These are phyloP conservation scores for Cyclina sinensis DNA, from an alignment of 1,140 invertebrate species.

Conservation along the genomic window DNA sequence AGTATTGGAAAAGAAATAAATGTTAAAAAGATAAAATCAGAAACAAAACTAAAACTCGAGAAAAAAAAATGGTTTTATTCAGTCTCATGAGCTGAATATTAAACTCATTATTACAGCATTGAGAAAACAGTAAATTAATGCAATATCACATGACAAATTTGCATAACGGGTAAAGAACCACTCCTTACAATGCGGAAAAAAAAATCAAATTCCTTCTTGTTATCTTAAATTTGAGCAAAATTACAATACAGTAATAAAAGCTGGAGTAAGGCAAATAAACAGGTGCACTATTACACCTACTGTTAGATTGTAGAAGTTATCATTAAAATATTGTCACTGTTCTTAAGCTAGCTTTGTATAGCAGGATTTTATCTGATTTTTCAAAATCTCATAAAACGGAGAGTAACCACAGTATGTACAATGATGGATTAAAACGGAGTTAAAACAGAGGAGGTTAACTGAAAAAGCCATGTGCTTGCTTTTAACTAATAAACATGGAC, in stretches of 20 bases:
- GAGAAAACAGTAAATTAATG: neutral
- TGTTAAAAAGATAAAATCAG: no score
- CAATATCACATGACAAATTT: slow-evolving; percentile 18
- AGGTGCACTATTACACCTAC: slow-evolving; percentile 24
- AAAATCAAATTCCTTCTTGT: slow-evolving; percentile 10
- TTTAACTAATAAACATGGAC: neutral
- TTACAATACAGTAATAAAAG: slow-evolving; percentile 25
- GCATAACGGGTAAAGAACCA: neutral
- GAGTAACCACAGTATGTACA: no score
- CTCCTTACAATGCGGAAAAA: neutral
- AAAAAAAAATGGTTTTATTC: neutral
- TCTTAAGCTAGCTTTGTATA: slow-evolving; percentile 24
- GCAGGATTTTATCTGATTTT: slow-evolving; percentile 25
- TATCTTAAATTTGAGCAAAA: slow-evolving; percentile 26
- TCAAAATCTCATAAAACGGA: slow-evolving; percentile 38
- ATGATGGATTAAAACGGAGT: slow-evolving; percentile 31
- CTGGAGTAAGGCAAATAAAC: neutral
- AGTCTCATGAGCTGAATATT: neutral
- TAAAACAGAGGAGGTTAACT: slow-evolving; percentile 19
- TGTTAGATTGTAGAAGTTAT: slow-evolving; percentile 20
- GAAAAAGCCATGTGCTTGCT: slow-evolving; percentile 55
- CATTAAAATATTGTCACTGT: slow-evolving; percentile 13
- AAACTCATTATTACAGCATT: neutral
- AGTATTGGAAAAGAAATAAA: no score
- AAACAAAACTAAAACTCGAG: no score